Conservation (phyloP, 2,888 invertebrate species). For the Drosophila pseudotalamancana region DNA sequence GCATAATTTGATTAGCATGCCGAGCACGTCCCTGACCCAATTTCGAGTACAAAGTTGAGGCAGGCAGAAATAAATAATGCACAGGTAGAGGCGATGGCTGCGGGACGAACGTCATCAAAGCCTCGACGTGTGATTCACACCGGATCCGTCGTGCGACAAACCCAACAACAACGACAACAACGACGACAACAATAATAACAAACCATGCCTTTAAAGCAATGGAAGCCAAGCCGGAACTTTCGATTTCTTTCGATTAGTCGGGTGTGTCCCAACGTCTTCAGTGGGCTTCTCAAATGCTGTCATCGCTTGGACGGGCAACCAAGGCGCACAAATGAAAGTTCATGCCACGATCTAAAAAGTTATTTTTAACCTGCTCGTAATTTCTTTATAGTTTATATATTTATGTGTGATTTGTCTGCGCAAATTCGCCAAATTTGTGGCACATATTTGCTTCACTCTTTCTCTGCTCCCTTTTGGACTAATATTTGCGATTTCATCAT, state of each 20-base stretch:
- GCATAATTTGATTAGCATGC: conserved; percentile 69
- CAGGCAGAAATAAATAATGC: conserved; percentile 31
- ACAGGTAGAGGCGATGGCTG: conserved; percentile 30
- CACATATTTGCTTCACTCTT: conserved; percentile 42
- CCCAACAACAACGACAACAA: conserved; percentile 8
- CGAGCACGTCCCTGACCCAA: conserved; percentile 79
- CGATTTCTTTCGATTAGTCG: conserved; percentile 73
- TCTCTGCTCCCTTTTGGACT: not conserved
- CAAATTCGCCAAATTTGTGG: conserved; percentile 15
- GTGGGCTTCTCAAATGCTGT: conserved; percentile 54
- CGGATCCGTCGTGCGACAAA: conserved; percentile 53
- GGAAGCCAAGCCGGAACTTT: conserved; percentile 74
- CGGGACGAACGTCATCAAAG: conserved; percentile 57
- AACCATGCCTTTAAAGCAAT: conserved; percentile 63
- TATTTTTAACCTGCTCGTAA: conserved; percentile 22
- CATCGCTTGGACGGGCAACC: conserved; percentile 65
- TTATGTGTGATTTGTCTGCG: not conserved
- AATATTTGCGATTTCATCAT: conserved; percentile 72
- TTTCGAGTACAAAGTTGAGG: conserved; percentile 26
- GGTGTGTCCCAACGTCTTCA: conserved; percentile 48
- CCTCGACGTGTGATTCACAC: conserved; percentile 57
- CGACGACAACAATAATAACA: conserved; percentile 6
- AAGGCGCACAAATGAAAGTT: conserved; percentile 56
- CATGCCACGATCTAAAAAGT: conserved; percentile 30
- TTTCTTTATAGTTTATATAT: conserved; percentile 1